phyloP scores from a whole-genome alignment of 2,888 invertebrate genomes.

The Erpobdella octoculata region DNA sequence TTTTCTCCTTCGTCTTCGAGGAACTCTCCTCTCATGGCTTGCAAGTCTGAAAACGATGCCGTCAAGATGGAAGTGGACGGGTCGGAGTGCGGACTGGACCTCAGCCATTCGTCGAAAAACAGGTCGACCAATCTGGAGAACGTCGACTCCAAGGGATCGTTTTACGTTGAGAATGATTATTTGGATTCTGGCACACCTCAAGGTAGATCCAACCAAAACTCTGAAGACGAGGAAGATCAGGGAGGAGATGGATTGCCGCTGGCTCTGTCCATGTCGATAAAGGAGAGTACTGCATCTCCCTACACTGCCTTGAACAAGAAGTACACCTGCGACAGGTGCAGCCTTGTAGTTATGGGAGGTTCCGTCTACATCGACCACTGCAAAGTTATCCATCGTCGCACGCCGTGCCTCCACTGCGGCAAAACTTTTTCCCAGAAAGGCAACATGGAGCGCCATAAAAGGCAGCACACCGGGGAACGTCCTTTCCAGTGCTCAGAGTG shows the following conservation, averaged over 20 bases:
- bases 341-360: background rate
- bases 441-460: slow-evolving; percentile 31
- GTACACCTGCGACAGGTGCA: slow-evolving; percentile 28
- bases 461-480: slow-evolving; percentile 32
- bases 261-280: background rate
- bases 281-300: background rate
- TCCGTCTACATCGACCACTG: slow-evolving; percentile 27
- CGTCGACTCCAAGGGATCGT: background rate
- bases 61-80: slow-evolving; percentile 12
- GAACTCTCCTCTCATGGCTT: background rate
- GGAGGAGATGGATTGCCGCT: background rate
- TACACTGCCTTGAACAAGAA: background rate
- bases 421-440: slow-evolving; percentile 32
- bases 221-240: slow-evolving; percentile 1
- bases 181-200: background rate
- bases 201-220: background rate
- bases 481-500: slow-evolving; percentile 27
- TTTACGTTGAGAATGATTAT: background rate
- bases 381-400: slow-evolving; percentile 27
- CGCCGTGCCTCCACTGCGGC: slow-evolving; percentile 30
- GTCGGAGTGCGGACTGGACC: slow-evolving; percentile 3
- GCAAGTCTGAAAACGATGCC: background rate
- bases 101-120: background rate
- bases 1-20: background rate
- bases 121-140: background rate